A percentile compares a stretch with the other conserved stretches of the same genome.
Evolutionary conservation across 2,797 vertebrate genomes (phyloP).

Genomic region (Sebastolobus altivelis): DNA sequence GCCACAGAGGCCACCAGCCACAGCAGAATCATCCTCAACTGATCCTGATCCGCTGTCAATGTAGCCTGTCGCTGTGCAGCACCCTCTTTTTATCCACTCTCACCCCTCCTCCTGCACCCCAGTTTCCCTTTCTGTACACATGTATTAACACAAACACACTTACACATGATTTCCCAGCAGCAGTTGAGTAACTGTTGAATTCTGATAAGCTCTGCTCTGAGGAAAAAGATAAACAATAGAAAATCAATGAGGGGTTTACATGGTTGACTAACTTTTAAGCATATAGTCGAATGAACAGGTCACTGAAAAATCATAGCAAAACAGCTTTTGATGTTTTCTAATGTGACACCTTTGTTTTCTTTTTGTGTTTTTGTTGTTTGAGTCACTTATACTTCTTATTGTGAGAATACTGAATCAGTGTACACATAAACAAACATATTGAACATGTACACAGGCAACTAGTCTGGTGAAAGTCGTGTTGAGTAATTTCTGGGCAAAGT

Average conservation of each 20-base stretch:
- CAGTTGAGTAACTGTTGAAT: conserved; percentile 50
- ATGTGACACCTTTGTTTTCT: not conserved
- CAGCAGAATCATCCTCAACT: conserved; percentile 62
- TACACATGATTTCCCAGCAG: conserved; percentile 56
- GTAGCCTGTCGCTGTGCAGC: not conserved
- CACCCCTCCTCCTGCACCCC: not conserved
- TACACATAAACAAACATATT: not conserved
- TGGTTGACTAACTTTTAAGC: not conserved
- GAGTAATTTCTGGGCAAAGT: not conserved
- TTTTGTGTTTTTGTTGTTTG: not conserved
- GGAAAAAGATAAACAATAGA: conserved; percentile 40
- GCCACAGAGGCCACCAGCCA: conserved; percentile 71
- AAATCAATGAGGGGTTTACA: conserved; percentile 53
- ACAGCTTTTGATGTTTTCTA: not conserved
- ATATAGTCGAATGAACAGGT: not conserved
- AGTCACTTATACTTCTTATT: not conserved
- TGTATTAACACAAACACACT: conserved; percentile 13
- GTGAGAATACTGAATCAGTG: not conserved
- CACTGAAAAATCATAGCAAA: not conserved
- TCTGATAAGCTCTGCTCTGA: not conserved
- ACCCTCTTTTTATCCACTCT: conserved; percentile 53
- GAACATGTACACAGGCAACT: not conserved
- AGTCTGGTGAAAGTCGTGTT: not conserved
- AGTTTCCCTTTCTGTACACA: not conserved
- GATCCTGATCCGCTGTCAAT: conserved; percentile 34